Conservation (phyloP, 2,888 invertebrate genomes). For the Eurytoma californica region DNA sequence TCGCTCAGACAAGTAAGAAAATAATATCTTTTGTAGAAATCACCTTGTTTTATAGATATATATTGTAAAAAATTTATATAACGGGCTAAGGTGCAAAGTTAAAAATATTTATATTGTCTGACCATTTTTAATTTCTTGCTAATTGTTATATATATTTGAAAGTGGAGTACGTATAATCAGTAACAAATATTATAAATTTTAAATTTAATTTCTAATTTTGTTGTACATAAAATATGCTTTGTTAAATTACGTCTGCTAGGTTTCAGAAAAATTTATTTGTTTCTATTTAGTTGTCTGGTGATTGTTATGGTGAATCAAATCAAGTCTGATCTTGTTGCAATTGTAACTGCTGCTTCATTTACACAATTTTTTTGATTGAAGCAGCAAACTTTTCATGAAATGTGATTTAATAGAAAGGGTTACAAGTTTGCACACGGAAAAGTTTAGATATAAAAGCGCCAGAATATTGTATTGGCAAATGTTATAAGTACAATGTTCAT, state of each 20-base stretch:
- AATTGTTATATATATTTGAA: background rate
- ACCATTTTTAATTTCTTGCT: conserved; percentile 4
- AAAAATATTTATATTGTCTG: background rate
- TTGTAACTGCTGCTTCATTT: background rate
- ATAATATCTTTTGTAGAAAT: conserved; percentile 26
- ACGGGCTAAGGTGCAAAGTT: conserved; percentile 21
- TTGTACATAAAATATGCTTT: background rate
- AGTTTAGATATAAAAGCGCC: too few species aligned
- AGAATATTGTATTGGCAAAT: too few species aligned
- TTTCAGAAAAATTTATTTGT: background rate
- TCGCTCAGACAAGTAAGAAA: background rate
- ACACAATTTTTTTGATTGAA: background rate
- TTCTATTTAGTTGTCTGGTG: background rate
- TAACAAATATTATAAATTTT: background rate
- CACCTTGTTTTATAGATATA: conserved; percentile 34
- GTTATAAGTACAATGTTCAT: background rate
- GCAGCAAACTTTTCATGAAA: background rate
- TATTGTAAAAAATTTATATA: conserved; percentile 36
- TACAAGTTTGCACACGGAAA: background rate
- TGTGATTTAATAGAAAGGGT: background rate
- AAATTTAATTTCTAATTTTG: conserved; percentile 1
- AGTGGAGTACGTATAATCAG: background rate
- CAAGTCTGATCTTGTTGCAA: conserved; percentile 10
- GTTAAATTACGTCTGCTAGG: background rate
- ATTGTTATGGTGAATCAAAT: background rate